Base-by-base conservation (phyloP, 1,140 invertebrate genomes). In the Lordiphosa clarofinis region DNA sequence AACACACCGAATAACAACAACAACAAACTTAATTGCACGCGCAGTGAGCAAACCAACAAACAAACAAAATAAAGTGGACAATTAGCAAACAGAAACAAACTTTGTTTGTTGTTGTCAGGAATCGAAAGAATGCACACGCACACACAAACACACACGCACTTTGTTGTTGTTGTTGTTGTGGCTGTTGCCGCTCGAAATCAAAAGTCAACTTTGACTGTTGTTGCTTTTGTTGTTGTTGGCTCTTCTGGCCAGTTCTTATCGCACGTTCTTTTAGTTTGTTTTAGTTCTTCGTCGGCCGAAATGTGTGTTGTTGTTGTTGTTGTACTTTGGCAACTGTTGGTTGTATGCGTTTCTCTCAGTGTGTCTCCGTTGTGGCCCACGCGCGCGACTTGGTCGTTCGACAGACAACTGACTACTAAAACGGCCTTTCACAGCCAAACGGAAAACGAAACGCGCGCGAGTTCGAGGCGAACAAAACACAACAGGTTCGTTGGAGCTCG, bases 21-120 rank as follows among this genome's bases (percentile, higher is more conserved):
- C 28, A 28, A 42, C 62, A 62, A 64, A 43, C 48, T 52, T 37
- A 46, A 49, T 36, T 53, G 54, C 36, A 74, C 49, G 46, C 73
- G 78, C 55, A 78, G 36, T 44, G 58, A 73, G 73, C 21, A 15
- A 73, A 75, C 79, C 68, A 76, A 42, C 52, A 60, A 78, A 69
- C 57, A 69, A 21, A 21, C 21, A 21, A 21, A 2, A 21, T 21
- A 21, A 21, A 21, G 21, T 21, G 21, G 21, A 4, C 21, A 21
- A 21, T 21, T 21, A 21, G 21, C 21, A 21, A 21, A 21, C 21
- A 21, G 21, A 21, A 11, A 50, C n/a, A 50, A n/a, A 33, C n/a
- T 36, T 35, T 33, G 21, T 12, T 56, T 38, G 33, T 43, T 19
- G 31, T 39, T 15, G 42, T 40, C 35, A 36, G 35, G 24, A 60